Base-by-base conservation (phyloP, 2,113 vertebrate genomes). In the Saguinus imperator region DNA sequence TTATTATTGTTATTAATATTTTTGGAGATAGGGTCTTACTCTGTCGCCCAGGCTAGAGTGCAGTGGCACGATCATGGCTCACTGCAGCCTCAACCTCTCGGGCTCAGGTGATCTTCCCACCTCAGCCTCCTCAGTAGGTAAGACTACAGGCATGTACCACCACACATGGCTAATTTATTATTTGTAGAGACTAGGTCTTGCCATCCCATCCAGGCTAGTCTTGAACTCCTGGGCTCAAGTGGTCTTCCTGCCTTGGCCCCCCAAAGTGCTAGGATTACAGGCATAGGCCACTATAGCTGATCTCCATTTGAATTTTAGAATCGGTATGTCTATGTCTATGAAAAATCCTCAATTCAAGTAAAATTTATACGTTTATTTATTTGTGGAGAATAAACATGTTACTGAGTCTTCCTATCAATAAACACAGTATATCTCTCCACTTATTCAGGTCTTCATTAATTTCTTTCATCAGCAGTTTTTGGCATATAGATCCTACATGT, bases 271-370 rank as follows among this genome's bases (percentile, higher is more conserved):
- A 40, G 40, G 40, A 64, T 64, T 64, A 64, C 11, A 64, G 61
- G 61, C 12, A 0, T 64, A 64, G 13, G 61, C 27, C 61, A 29
- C 68, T 37, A 10, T 21, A 21, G n/a, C 70, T 40, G 68, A 18
- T n/a, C n/a, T 72, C n/a, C 18, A 20, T n/a, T 57, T 73, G 88
- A 89, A 77, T 87, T 96, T 87, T 37, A 93, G 68, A 76, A 86
- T 58, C 23, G 68, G 87, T 20, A 89, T 25, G 20, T 77, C 32
- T 52, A 77, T 35, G 37, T 79, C 37, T 43, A 77, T 21, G 23
- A 79, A 72, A 87, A 81, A 27, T 64, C 52, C 80, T 52, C n/a
- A 94, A 40, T 14, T 86, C 35, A 37, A 77, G 27, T 76, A 64
- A 77, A 45, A 45, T 55, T 75, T 61, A 70, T 48, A 32, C 11